phyloP scores from a whole-genome alignment of 2,888 invertebrate genomes.

The Campoplex capitator region DNA sequence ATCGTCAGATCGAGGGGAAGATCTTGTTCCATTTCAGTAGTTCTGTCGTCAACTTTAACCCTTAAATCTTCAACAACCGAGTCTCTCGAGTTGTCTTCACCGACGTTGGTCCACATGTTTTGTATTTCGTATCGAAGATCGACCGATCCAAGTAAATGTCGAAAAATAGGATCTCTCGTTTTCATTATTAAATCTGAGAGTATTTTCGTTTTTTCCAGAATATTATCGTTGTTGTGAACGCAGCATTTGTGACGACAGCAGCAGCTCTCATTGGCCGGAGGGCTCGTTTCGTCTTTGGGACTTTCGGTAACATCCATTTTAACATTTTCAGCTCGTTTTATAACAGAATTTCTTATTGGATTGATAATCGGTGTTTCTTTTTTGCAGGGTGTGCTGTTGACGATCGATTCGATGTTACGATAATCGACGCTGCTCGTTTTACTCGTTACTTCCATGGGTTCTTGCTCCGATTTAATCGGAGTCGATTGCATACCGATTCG shows the following conservation, averaged over 20 bases:
- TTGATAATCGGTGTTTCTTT: conserved; percentile 75
- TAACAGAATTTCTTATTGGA: conserved; percentile 81
- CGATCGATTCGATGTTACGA: conserved; percentile 83
- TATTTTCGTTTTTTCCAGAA: conserved; percentile 82
- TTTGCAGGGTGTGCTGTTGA: conserved; percentile 80
- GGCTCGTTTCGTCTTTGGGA: conserved; percentile 62
- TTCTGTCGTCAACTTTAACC: conserved; percentile 83
- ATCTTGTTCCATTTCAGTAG: conserved; percentile 83
- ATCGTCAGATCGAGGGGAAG: conserved; percentile 84
- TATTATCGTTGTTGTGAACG: conserved; percentile 80
- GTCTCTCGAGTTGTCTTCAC: conserved; percentile 70
- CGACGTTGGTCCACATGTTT: conserved; percentile 80
- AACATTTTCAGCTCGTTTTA: conserved; percentile 80
- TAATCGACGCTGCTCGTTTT: conserved; percentile 80
- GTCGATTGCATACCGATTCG: conserved; percentile 82
- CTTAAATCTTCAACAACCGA: conserved; percentile 79
- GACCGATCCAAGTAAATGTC: conserved; percentile 80
- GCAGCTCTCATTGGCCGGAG: conserved; percentile 64
- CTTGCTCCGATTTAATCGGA: conserved; percentile 81
- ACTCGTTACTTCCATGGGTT: conserved; percentile 67
- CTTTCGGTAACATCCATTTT: conserved; percentile 79
- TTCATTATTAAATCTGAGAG: conserved; percentile 82
- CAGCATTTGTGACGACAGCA: conserved; percentile 83
- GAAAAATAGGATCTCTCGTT: conserved; percentile 81
- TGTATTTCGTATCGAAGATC: conserved; percentile 82